Evolutionary conservation across 92 coral and sea anemone species (phyloP), one percentile per base, ranked within the genome.

Genomic region (Palythoa grandis): DNA sequence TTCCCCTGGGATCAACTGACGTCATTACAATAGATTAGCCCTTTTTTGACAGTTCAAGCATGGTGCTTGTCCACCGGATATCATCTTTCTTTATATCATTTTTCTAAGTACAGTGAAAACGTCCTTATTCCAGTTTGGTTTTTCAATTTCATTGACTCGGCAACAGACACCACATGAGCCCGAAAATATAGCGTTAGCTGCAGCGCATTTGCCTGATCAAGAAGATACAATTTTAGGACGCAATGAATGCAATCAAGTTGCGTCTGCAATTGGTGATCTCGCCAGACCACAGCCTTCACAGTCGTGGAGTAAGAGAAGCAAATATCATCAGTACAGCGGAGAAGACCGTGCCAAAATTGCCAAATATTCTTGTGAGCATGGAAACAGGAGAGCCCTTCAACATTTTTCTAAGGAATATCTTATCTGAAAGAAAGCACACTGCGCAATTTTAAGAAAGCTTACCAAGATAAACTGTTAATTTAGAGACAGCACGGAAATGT

Each of bases 231-330:
- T 85, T 74, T 85, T 75, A 74, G 83, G 82, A 84, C 87, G 87
- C 87, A 84, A 84, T 84, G 87, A 84, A 86, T 77, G 76, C 88
- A 86, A 67, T 68, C 83, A 86, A 86, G 83, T 77, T 76, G 88
- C 83, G 76, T 84, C 84, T 77, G 88, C 88, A 86, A 84, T 86
- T 86, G 88, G 76, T 76, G 83, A 76, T 77, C 88, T 86, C 83
- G 83, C 88, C 83, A 86, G 88, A 86, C 88, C 88, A 76, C 83
- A 76, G 88, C 87, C 87, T 84, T 84, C 80, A 84, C 87, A 84
- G 87, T 84, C 80, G 79, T 80, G 80, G 80, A 74, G 88, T 52
- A 85, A 85, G 25, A 85, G 88, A 85, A 60, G 88, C 72, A 82
- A 82, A 82, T 70, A 85, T 85, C 20, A 77, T 76, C 89, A 86